Percentiles rank a stretch among this genome's conserved stretches.
Evolutionary conservation across 2,797 vertebrate species (phyloP).

Genomic region (Morus bassanus): DNA sequence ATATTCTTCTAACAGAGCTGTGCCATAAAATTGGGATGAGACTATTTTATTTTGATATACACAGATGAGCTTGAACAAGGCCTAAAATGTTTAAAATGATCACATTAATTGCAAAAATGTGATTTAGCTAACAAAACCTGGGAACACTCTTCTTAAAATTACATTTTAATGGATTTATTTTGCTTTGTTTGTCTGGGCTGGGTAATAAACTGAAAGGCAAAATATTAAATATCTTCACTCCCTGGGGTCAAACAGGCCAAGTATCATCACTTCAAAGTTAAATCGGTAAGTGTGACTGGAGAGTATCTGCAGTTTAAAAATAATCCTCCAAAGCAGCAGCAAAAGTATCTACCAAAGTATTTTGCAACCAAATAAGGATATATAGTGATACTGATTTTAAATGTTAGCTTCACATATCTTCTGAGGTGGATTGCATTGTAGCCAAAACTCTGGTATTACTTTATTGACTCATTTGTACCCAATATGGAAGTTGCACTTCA

Average conservation of each 20-base stretch:
- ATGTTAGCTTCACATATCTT: background rate
- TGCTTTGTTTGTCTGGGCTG: background rate
- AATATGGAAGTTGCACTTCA: background rate
- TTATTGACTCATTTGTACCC: background rate
- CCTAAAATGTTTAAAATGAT: background rate
- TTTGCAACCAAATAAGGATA: background rate
- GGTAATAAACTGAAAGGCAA: background rate
- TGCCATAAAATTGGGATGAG: background rate
- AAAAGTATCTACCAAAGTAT: background rate
- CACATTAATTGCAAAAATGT: background rate
- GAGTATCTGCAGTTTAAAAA: background rate
- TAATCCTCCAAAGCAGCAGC: background rate
- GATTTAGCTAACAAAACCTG: background rate
- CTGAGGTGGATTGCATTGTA: background rate
- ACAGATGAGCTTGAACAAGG: background rate
- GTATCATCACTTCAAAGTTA: background rate
- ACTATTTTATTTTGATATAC: background rate
- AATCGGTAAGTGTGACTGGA: background rate
- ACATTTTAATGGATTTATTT: slow-evolving; percentile 20
- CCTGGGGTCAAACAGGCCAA: background rate
- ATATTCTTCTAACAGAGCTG: background rate
- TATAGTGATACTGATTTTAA: background rate
- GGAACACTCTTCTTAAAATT: background rate
- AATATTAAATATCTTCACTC: background rate
- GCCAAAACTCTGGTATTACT: background rate